Evolutionary conservation across 2,888 invertebrate species (phyloP).

Genomic region (Magallana nippona): DNA sequence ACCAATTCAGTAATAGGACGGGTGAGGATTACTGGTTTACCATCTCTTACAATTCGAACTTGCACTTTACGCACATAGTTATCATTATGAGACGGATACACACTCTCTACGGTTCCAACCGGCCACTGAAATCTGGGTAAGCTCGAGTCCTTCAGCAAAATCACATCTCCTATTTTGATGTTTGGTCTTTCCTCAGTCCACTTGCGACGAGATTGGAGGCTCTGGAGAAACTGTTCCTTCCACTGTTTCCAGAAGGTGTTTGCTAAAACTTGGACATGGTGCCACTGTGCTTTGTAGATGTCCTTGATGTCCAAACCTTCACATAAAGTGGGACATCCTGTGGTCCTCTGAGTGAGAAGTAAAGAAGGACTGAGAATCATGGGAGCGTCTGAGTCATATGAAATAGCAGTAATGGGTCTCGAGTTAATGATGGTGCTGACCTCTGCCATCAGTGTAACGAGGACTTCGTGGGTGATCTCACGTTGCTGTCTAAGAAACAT

Average conservation of each 20-base stretch:
- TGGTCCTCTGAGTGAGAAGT: too few relatives aligned
- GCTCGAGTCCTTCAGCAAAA: not conserved
- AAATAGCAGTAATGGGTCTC: constrained; percentile 42
- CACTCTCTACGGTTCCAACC: not conserved
- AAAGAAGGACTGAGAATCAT: constrained; percentile 32
- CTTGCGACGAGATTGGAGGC: not conserved
- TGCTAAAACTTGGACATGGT: too few relatives aligned
- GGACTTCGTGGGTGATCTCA: constrained; percentile 35
- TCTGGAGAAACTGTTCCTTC: not conserved
- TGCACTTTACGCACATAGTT: not conserved
- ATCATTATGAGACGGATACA: not conserved
- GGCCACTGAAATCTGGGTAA: not conserved
- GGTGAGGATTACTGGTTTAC: too few relatives aligned
- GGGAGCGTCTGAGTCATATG: constrained; percentile 32
- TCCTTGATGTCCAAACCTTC: too few relatives aligned
- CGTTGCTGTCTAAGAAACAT: constrained; percentile 11
- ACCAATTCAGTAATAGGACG: constrained; percentile 1
- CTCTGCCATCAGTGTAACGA: constrained; percentile 46
- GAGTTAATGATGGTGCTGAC: constrained; percentile 44
- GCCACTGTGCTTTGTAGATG: too few relatives aligned
- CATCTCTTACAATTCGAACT: too few relatives aligned
- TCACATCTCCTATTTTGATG: constrained; percentile 6
- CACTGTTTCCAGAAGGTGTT: too few relatives aligned
- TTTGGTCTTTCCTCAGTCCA: not conserved
- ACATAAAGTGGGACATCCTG: too few relatives aligned